phyloP scores from a whole-genome alignment of 1,140 invertebrate genomes.

The Vanessa tameamea region DNA sequence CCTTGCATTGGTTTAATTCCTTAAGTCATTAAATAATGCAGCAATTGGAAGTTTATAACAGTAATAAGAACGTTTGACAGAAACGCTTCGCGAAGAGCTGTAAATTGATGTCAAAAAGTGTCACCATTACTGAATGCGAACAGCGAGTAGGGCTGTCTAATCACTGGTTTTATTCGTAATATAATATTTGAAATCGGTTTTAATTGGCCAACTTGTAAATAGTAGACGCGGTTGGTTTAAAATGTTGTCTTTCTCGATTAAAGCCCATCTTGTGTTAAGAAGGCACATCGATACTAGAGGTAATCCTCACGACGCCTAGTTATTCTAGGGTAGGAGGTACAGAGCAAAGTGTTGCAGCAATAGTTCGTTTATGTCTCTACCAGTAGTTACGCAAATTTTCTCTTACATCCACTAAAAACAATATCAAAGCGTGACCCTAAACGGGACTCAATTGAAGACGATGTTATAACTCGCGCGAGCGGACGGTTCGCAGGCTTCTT shows the following conservation, averaged over 20 bases:
- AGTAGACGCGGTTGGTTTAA: background rate
- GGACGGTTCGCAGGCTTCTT: background rate
- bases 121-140: background rate
- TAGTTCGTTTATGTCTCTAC: no score
- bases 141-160: background rate
- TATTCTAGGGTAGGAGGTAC: no score
- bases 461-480: background rate
- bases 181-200: background rate
- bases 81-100: background rate
- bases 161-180: background rate
- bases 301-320: no score
- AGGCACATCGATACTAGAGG: no score
- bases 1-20: background rate
- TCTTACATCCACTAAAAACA: no score
- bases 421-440: background rate
- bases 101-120: conserved; percentile 8
- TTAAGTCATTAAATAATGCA: background rate
- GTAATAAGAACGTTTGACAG: background rate
- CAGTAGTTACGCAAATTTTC: no score
- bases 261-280: no score
- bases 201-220: background rate
- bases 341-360: no score
- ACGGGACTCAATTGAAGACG: background rate
- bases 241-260: no score
- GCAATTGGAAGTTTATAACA: background rate